Percentiles rank a stretch among this genome's conserved stretches.
phyloP scores from a whole-genome alignment of 2,888 invertebrate genomes.

The Taenaris catops region DNA sequence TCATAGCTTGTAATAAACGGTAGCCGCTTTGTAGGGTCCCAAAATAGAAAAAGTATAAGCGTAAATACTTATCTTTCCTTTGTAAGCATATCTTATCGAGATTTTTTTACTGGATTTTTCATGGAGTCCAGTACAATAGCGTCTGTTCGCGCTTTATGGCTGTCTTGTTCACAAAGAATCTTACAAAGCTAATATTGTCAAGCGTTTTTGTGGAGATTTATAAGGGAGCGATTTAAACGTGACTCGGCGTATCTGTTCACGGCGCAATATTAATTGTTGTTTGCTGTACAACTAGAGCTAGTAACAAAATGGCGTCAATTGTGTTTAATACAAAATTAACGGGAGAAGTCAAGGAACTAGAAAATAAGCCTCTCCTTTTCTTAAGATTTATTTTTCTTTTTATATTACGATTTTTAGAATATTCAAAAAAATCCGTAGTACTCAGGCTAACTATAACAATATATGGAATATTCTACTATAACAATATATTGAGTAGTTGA shows the following conservation, averaged over 20 bases:
- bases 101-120: slow-evolving; percentile 16
- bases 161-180: slow-evolving; percentile 17
- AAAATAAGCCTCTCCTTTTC: no score
- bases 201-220: slow-evolving; percentile 14
- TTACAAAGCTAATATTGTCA: slow-evolving; percentile 18
- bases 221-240: slow-evolving; percentile 16
- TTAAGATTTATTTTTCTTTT: no score
- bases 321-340: no score
- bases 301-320: no score
- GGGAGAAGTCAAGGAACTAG: no score
- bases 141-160: slow-evolving; percentile 14
- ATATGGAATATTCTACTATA: no score
- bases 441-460: no score
- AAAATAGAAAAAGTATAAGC: slow-evolving; percentile 7
- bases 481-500: no score
- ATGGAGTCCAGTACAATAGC: slow-evolving; percentile 15
- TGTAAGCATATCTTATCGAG: slow-evolving; percentile 16
- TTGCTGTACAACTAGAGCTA: no score
- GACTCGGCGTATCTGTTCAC: slow-evolving; percentile 6
- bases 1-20: slow-evolving; percentile 3
- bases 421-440: no score
- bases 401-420: no score
- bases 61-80: slow-evolving; percentile 11
- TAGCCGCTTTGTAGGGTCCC: neutral
- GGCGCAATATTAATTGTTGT: slow-evolving; percentile 6